Evolutionary conservation across 2,797 vertebrate genomes (phyloP).

Genomic region (Trichosurus vulpecula): DNA sequence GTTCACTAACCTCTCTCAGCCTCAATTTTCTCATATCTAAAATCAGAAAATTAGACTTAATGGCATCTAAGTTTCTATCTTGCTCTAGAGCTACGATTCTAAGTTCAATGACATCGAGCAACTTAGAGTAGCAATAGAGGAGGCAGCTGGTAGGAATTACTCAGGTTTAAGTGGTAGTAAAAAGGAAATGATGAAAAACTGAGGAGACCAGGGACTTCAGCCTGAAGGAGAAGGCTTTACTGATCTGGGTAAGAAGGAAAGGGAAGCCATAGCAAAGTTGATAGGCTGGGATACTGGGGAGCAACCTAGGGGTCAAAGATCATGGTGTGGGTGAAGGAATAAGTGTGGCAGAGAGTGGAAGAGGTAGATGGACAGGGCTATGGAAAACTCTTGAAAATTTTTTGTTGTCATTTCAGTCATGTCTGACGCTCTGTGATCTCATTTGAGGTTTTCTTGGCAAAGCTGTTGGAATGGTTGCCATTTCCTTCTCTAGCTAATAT

Average conservation of each 20-base stretch:
- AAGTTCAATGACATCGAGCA: not conserved
- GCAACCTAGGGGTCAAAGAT: not conserved
- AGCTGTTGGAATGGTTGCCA: not conserved
- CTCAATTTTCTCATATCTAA: not conserved
- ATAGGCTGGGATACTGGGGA: not conserved
- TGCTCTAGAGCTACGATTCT: not conserved
- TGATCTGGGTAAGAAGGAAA: not conserved
- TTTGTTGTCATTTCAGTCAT: not conserved
- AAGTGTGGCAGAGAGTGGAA: not conserved
- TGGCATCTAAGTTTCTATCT: not conserved
- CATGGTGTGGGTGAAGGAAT: not conserved
- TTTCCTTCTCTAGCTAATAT: not conserved
- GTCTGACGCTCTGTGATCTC: not conserved
- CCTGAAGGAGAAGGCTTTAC: not conserved
- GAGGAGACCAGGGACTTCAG: not conserved
- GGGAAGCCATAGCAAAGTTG: not conserved
- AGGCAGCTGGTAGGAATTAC: not conserved
- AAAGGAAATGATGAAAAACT: not conserved
- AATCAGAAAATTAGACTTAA: not conserved
- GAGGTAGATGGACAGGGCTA: not conserved
- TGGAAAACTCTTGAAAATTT: not conserved
- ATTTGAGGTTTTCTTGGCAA: not conserved
- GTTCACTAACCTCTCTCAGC: not conserved
- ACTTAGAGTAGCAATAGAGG: not conserved
- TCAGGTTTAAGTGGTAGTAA: not conserved